Evolutionary conservation across 2,888 invertebrate species (phyloP).

Genomic region (Pristionchus fissidentatus): DNA sequence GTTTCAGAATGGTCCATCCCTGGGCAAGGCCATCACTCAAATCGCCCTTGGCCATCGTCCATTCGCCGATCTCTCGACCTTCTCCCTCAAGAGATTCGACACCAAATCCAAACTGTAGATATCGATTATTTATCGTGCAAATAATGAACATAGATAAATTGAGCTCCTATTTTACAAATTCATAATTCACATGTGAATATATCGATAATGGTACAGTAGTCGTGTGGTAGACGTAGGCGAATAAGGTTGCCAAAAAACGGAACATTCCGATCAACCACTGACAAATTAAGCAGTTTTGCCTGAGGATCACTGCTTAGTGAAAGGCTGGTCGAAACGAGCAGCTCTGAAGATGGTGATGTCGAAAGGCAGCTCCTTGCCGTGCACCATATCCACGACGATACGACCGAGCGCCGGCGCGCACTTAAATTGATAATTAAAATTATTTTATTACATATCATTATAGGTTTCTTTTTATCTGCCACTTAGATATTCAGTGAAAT

Average conservation of each 20-base stretch:
- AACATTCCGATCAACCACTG: too few relatives aligned
- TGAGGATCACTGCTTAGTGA: background rate
- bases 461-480: background rate
- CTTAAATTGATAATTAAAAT: background rate
- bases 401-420: conserved; percentile 61
- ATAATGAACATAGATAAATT: conserved; percentile 10
- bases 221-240: too few relatives aligned
- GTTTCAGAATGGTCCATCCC: conserved; percentile 44
- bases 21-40: conserved; percentile 24
- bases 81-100: conserved; percentile 20
- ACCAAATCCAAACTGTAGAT: conserved; percentile 28
- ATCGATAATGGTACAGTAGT: too few relatives aligned
- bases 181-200: too few relatives aligned
- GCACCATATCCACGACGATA: conserved; percentile 58
- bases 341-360: conserved; percentile 60
- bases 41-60: conserved; percentile 4
- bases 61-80: conserved; percentile 21
- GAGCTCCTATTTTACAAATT: too few relatives aligned
- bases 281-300: too few relatives aligned
- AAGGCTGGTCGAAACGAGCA: conserved; percentile 35
- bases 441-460: background rate
- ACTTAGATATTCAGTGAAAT: too few relatives aligned
- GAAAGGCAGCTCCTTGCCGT: conserved; percentile 55
- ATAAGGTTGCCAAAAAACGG: too few relatives aligned
- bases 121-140: background rate